phyloP scores from a whole-genome alignment of 2,888 invertebrate species.

The Rhagium mordax region DNA sequence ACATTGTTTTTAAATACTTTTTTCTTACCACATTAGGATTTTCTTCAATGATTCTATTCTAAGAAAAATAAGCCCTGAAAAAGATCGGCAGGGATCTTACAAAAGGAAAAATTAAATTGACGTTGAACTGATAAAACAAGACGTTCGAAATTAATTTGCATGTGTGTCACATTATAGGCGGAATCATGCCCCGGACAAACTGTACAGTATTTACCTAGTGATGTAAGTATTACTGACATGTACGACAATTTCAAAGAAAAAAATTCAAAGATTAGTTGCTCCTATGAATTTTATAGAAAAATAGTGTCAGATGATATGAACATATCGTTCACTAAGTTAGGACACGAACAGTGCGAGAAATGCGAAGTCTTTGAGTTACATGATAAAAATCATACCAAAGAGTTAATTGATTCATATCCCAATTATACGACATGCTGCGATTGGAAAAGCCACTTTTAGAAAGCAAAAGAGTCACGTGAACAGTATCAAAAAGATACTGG shows the following conservation, averaged over 20 bases:
- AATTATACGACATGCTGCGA: not conserved
- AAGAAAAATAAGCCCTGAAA: no score
- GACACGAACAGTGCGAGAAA: constrained; percentile 1
- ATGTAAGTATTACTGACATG: not conserved
- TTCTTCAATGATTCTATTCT: no score
- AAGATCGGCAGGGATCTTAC: no score
- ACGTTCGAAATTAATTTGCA: no score
- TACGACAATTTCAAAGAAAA: not conserved
- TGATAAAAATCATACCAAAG: not conserved
- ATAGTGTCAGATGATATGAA: no score
- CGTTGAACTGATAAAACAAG: no score
- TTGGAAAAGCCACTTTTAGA: not conserved
- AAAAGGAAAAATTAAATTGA: no score
- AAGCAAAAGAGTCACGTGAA: not conserved
- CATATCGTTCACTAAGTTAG: no score
- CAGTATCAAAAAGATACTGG: not conserved
- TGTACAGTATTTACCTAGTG: constrained; percentile 4
- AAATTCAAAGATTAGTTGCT: not conserved
- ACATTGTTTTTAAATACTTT: no score
- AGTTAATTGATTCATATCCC: not conserved
- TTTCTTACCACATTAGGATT: no score
- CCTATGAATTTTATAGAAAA: constrained; percentile 11
- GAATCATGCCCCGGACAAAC: not conserved
- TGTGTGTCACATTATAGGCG: constrained; percentile 14
- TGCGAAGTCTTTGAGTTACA: not conserved